A percentile compares a stretch with the other conserved stretches of the same genome.
Conservation (phyloP, 2,797 vertebrate genomes). For the Labeo calbasu region DNA sequence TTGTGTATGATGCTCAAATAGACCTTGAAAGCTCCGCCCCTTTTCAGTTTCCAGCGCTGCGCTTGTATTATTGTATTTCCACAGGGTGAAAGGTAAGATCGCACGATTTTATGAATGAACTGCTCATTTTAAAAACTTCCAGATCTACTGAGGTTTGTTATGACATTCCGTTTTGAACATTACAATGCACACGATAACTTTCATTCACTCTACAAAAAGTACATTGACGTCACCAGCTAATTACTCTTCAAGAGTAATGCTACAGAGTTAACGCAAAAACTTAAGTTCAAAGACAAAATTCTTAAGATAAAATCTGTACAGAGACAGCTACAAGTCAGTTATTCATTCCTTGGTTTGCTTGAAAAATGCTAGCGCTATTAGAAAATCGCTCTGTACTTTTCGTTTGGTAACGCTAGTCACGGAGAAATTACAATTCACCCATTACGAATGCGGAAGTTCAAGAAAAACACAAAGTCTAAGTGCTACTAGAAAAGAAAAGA, state of each 20-base stretch:
- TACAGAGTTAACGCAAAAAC: background rate
- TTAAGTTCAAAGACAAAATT: background rate
- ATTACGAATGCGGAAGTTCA: background rate
- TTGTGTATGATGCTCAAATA: background rate
- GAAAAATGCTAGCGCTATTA: background rate
- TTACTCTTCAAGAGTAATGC: too few relatives aligned
- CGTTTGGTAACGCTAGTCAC: background rate
- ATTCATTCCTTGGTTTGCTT: background rate
- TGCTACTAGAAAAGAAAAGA: conserved; percentile 57
- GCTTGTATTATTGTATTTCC: background rate
- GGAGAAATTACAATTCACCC: background rate
- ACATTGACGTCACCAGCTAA: background rate
- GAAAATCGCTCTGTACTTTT: background rate
- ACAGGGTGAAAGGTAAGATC: background rate
- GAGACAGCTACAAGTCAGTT: background rate
- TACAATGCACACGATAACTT: background rate
- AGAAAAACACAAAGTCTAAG: conserved; percentile 43
- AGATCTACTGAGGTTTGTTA: background rate
- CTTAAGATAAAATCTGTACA: background rate
- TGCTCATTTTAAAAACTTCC: background rate
- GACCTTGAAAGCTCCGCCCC: background rate
- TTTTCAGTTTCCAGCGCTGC: background rate
- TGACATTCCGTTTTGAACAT: background rate
- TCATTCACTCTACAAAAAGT: background rate
- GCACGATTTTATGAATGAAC: background rate